A percentile compares a stretch with the other conserved stretches of the same genome.
These are phyloP conservation scores for Apantesis nais DNA, from an alignment of 2,888 invertebrate genomes.

Conservation along the genomic window DNA sequence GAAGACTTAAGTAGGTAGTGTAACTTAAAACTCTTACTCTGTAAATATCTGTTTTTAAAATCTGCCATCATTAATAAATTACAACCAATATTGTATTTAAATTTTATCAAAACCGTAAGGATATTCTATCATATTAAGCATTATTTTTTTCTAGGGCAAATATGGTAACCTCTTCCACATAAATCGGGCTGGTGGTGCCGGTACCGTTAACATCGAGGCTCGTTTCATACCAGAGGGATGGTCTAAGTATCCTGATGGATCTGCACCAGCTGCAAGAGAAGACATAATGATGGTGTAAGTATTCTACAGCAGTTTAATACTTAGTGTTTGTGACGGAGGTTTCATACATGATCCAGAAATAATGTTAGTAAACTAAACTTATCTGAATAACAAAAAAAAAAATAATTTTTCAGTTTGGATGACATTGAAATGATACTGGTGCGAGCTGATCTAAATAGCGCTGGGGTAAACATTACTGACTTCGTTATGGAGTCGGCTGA, in stretches of 20 bases:
- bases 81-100: too few relatives aligned
- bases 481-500: constrained; percentile 93
- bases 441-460: constrained; percentile 88
- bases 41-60: too few relatives aligned
- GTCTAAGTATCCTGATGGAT: constrained; percentile 86
- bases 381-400: neutral
- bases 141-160: constrained; percentile 68
- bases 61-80: too few relatives aligned
- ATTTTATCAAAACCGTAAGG: neutral
- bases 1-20: too few relatives aligned
- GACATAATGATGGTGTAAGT: constrained; percentile 96
- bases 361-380: neutral
- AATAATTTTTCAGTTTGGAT: constrained; percentile 85
- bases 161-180: constrained; percentile 68
- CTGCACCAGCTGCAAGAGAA: constrained; percentile 90
- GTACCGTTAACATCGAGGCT: constrained; percentile 59
- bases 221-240: constrained; percentile 90
- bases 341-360: too few relatives aligned
- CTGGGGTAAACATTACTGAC: constrained; percentile 90
- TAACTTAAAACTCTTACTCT: too few relatives aligned
- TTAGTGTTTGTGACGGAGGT: too few relatives aligned
- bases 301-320: neutral
- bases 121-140: neutral
- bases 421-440: constrained; percentile 93
- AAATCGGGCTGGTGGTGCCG: constrained; percentile 49